These are phyloP conservation scores for Tanypteryx hageni DNA, from an alignment of 2,888 invertebrate genomes.

Conservation along the genomic window DNA sequence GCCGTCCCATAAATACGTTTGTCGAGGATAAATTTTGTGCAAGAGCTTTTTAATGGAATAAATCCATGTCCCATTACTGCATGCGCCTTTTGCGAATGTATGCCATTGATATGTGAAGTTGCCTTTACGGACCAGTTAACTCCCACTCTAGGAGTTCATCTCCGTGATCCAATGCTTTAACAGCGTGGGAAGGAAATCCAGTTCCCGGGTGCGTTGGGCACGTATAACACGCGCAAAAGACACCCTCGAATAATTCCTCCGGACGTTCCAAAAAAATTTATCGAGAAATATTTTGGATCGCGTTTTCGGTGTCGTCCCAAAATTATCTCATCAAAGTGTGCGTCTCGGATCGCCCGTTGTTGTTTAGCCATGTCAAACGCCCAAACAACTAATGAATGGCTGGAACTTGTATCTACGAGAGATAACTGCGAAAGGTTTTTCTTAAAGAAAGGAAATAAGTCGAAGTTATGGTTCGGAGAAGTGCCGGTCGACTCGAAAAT, in stretches of 20 bases:
- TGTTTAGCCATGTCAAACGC: not conserved
- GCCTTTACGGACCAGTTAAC: conserved; percentile 59
- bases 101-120: conserved; percentile 54
- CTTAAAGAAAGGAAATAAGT: not conserved
- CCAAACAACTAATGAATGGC: not conserved
- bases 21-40: conserved; percentile 57
- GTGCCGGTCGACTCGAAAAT: not conserved
- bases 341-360: not conserved
- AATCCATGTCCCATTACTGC: conserved; percentile 64
- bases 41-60: conserved; percentile 59
- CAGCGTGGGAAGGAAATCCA: conserved; percentile 61
- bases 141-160: conserved; percentile 52
- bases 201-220: not conserved
- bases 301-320: not conserved
- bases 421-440: not conserved
- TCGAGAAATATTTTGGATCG: not conserved
- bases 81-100: conserved; percentile 26
- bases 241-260: not conserved
- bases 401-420: not conserved
- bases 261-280: not conserved
- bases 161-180: conserved; percentile 42
- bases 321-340: not conserved
- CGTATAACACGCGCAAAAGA: not conserved
- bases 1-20: conserved; percentile 60
- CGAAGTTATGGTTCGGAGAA: not conserved